A percentile compares a stretch with the other conserved stretches of the same genome.
phyloP scores from a whole-genome alignment of 2,113 vertebrate species.

The Scophthalmus maximus region DNA sequence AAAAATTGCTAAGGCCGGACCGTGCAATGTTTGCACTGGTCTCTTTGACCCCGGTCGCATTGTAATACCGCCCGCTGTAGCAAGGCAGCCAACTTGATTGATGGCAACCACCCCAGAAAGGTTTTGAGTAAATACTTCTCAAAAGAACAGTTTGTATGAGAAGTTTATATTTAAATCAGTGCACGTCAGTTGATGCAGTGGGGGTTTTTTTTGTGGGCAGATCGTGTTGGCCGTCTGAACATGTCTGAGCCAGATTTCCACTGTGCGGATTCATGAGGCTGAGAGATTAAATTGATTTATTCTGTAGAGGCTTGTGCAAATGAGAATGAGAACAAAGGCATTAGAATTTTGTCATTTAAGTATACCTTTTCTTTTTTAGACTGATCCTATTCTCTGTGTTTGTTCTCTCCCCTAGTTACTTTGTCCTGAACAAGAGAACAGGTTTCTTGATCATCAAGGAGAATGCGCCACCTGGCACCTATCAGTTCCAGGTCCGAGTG shows the following conservation, averaged over 20 bases:
- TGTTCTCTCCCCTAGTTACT: slow-evolving; percentile 78
- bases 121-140: too few relatives aligned
- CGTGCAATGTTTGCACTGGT: background rate
- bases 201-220: background rate
- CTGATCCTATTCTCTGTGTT: background rate
- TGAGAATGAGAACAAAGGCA: background rate
- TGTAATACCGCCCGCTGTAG: background rate
- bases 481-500: slow-evolving; percentile 87
- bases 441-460: slow-evolving; percentile 90
- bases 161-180: too few relatives aligned
- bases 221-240: background rate
- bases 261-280: background rate
- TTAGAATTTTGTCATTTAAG: background rate
- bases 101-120: background rate
- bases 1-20: background rate
- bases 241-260: background rate
- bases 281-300: background rate
- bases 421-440: slow-evolving; percentile 89
- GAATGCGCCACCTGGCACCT: slow-evolving; percentile 83
- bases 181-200: too few relatives aligned
- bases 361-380: background rate
- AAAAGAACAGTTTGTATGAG: too few relatives aligned
- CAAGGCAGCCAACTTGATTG: background rate
- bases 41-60: background rate
- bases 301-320: background rate